Conservation (phyloP, 1,140 invertebrate species). For the Dendrolimus kikuchii region DNA sequence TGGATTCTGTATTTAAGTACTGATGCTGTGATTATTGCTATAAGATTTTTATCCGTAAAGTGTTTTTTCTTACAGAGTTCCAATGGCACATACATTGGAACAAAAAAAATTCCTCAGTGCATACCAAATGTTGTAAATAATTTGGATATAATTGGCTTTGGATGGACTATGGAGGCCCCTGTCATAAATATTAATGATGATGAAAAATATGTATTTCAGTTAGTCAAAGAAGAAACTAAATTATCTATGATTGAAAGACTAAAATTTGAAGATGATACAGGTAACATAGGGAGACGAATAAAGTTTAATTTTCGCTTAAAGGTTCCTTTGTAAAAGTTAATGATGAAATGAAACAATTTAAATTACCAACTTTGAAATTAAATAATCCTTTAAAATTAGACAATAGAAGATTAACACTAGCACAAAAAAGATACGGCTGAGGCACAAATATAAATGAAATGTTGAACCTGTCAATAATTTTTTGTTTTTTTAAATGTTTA, state of each 20-base stretch:
- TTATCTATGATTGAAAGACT: conserved; percentile 29
- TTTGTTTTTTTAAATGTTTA: too few relatives aligned
- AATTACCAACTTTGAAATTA: too few relatives aligned
- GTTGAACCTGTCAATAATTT: too few relatives aligned
- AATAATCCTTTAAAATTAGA: too few relatives aligned
- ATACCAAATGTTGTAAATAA: conserved; percentile 33
- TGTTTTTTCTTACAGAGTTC: conserved; percentile 43
- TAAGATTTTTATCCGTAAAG: background rate
- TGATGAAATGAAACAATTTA: too few relatives aligned
- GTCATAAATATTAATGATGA: conserved; percentile 33
- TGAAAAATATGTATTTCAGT: conserved; percentile 56
- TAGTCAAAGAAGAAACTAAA: conserved; percentile 25
- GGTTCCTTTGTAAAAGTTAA: too few relatives aligned
- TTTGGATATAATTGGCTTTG: conserved; percentile 48
- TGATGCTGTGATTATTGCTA: background rate
- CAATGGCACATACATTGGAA: conserved; percentile 56
- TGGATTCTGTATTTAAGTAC: background rate
- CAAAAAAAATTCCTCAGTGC: conserved; percentile 41
- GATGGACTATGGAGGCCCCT: conserved; percentile 39
- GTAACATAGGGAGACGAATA: too few relatives aligned
- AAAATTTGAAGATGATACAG: conserved; percentile 33
- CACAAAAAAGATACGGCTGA: too few relatives aligned
- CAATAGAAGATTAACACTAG: too few relatives aligned
- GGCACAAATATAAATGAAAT: too few relatives aligned
- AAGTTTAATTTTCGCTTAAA: too few relatives aligned